phyloP scores from a whole-genome alignment of 2,113 vertebrate species.

The Tragulus kanchil region DNA sequence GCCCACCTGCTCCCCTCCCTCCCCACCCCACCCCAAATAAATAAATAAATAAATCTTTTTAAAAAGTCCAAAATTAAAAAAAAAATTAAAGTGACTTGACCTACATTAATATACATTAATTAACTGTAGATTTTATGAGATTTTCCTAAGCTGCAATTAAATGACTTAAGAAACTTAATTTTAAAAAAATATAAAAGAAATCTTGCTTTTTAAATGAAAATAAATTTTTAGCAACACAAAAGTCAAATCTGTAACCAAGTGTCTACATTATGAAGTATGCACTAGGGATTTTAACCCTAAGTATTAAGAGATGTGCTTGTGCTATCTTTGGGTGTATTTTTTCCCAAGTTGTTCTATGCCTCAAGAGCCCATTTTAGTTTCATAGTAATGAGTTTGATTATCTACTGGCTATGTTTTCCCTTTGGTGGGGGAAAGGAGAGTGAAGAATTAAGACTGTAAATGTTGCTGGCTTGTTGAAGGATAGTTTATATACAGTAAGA shows the following conservation, averaged over 20 bases:
- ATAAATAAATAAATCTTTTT: too few relatives aligned
- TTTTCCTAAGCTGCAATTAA: slow-evolving; percentile 21
- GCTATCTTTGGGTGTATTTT: neutral
- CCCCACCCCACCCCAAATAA: too few relatives aligned
- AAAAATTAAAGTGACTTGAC: neutral
- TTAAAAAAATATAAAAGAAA: neutral
- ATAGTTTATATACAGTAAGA: neutral
- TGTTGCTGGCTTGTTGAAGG: neutral
- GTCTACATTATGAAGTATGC: neutral
- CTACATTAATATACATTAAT: neutral
- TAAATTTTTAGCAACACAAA: neutral
- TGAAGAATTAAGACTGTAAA: neutral
- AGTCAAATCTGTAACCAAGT: neutral
- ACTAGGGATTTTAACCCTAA: neutral
- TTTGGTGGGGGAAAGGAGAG: neutral
- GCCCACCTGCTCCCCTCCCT: too few relatives aligned
- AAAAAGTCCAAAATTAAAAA: too few relatives aligned
- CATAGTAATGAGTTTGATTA: neutral
- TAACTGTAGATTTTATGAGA: neutral
- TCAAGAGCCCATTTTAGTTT: neutral
- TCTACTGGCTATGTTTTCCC: neutral
- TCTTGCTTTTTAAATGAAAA: slow-evolving; percentile 9
- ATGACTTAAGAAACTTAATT: slow-evolving; percentile 4
- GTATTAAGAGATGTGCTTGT: neutral
- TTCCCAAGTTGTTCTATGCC: neutral